Evolutionary conservation across 2,113 vertebrate genomes (phyloP), one percentile per base, ranked within the genome.

Genomic region (Macrotis lagotis): DNA sequence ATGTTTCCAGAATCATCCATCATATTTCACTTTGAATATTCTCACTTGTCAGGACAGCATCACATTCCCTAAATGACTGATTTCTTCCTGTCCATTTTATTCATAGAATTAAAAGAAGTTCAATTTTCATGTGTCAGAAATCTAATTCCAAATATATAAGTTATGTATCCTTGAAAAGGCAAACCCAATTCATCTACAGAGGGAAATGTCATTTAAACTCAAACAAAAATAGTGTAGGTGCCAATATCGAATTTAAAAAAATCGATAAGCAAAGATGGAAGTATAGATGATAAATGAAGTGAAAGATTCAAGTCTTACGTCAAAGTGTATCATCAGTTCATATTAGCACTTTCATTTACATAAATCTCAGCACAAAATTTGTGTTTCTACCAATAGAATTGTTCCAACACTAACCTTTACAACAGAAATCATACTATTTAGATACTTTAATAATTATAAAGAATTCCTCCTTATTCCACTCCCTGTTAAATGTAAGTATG

Each of bases 381-480:
- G 89, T 95, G 44, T 51, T n/a, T 94, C 22, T 50, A 37, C 48
- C 22, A 19, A 22, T 25, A 94, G 50, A 91, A 51, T 90, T 92
- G n/a, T 24, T 66, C n/a, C 24, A 1, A 9, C n/a, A 44, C 37
- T 44, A 44, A 44, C 37, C 74, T 96, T 25, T 93, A 91, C 74
- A 93, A 89, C 8, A 89, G 48, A 96, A 94, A 10, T 92, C 95
- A 2, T 26, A 11, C 91, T 11, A 26, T 92, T 50, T 51, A n/a
- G 93, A 74, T 49, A 10, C 91, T 96, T 96, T 91, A 93, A 4
- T 94, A 59, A 96, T 90, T 91, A 59, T n/a, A 92, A 97, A 97
- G 44, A 19, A 90, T 91, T 59, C 95, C 91, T 97, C 48, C 89
- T 96, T 95, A 95, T 91, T 96, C 37, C 48, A 96, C 37, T 48